Evolutionary conservation across 2,888 invertebrate genomes (phyloP).

Genomic region (Thecocarcelia acutangulata): DNA sequence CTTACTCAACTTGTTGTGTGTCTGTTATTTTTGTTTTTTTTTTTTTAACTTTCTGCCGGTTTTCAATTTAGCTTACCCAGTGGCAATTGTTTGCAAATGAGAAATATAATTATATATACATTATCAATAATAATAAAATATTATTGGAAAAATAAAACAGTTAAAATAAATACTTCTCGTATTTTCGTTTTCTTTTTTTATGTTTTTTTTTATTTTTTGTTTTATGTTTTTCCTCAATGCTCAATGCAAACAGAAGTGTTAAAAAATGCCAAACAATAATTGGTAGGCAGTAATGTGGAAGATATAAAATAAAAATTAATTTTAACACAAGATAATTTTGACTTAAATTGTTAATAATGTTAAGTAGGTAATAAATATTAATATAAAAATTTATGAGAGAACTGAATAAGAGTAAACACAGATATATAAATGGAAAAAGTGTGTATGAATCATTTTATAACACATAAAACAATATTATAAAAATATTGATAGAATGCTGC

Average conservation of each 20-base stretch:
- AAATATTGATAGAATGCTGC: too few species aligned
- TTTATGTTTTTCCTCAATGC: too few species aligned
- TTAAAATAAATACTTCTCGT: constrained; percentile 16
- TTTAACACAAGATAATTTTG: constrained; percentile 41
- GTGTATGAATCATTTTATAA: too few species aligned
- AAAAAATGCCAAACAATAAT: constrained; percentile 24
- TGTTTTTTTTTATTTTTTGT: constrained; percentile 4
- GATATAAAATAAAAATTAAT: constrained; percentile 43
- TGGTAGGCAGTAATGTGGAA: constrained; percentile 37
- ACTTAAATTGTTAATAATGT: constrained; percentile 50
- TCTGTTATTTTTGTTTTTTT: constrained; percentile 14
- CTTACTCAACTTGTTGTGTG: constrained; percentile 50
- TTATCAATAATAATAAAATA: constrained; percentile 47
- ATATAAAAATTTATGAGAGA: constrained; percentile 5
- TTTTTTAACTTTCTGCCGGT: not conserved
- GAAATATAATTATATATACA: constrained; percentile 40
- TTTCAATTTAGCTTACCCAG: constrained; percentile 18
- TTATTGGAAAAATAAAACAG: constrained; percentile 14
- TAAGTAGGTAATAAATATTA: constrained; percentile 48
- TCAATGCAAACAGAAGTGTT: constrained; percentile 20
- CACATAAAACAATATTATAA: too few species aligned
- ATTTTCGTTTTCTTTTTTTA: not conserved
- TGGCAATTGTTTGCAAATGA: constrained; percentile 40
- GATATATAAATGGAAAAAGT: not conserved
- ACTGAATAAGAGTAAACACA: not conserved